phyloP scores from a whole-genome alignment of 2,113 vertebrate genomes.

The Sphaerodactylus townsendi region DNA sequence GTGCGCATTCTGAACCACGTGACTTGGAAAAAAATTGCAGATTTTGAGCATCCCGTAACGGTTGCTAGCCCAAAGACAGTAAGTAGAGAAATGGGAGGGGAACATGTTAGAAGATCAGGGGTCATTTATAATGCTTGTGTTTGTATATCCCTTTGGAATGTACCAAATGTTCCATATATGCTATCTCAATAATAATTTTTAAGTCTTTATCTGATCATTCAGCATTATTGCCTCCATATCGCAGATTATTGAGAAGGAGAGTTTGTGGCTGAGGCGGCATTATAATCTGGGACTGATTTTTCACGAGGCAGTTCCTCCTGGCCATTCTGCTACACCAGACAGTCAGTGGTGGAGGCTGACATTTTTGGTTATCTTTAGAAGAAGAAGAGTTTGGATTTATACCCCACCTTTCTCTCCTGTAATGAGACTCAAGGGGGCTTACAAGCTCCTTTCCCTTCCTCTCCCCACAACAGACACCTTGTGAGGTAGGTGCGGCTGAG shows the following conservation, averaged over 20 bases:
- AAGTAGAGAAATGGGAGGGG: slow-evolving; percentile 53
- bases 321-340: background rate
- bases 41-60: slow-evolving; percentile 84
- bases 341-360: background rate
- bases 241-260: background rate
- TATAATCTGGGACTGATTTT: background rate
- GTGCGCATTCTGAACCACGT: slow-evolving; percentile 94
- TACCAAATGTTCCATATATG: too few relatives aligned
- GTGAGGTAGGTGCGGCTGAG: too few relatives aligned
- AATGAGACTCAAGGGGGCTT: too few relatives aligned
- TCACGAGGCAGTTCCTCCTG: background rate
- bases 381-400: too few relatives aligned
- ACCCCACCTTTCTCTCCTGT: too few relatives aligned
- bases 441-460: too few relatives aligned
- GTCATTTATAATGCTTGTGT: background rate
- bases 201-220: background rate
- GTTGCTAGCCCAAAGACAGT: slow-evolving; percentile 81
- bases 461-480: too few relatives aligned
- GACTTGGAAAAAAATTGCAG: slow-evolving; percentile 90
- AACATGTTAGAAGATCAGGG: too few relatives aligned
- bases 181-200: too few relatives aligned
- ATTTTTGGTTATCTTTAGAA: background rate
- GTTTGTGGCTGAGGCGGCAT: background rate
- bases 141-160: background rate
- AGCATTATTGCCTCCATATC: too few relatives aligned